Conservation (phyloP, 2,113 vertebrate species). For the Salminus brasiliensis region DNA sequence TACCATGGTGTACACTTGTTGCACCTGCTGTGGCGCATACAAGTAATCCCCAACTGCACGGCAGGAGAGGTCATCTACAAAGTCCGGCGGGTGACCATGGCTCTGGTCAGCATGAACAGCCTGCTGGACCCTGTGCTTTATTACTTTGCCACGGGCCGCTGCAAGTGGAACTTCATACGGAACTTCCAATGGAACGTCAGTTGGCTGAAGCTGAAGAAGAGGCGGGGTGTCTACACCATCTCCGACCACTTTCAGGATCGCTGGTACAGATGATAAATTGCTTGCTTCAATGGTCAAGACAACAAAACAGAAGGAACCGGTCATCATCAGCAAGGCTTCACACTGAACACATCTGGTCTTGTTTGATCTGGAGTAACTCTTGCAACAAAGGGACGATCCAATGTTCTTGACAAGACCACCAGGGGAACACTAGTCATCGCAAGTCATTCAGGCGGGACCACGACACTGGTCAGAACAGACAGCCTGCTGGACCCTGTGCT, state of each 20-base stretch:
- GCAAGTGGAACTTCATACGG: constrained; percentile 57
- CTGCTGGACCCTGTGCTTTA: constrained; percentile 84
- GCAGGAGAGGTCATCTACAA: constrained; percentile 48
- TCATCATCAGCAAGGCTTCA: background rate
- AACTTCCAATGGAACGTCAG: constrained; percentile 52
- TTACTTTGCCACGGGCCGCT: constrained; percentile 74
- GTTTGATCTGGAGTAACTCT: background rate
- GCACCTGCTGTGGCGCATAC: constrained; percentile 65
- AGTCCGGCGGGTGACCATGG: constrained; percentile 71
- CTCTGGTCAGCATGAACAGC: constrained; percentile 76
- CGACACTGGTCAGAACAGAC: too few relatives aligned
- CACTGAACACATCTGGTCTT: background rate
- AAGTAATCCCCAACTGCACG: constrained; percentile 49
- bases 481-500: too few relatives aligned
- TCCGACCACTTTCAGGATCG: background rate
- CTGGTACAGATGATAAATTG: background rate
- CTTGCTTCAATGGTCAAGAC: background rate
- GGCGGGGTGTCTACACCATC: constrained; percentile 65
- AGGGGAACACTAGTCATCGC: too few relatives aligned
- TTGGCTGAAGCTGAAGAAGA: constrained; percentile 46
- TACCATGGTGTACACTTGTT: constrained; percentile 75
- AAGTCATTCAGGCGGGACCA: too few relatives aligned
- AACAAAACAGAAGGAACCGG: background rate
- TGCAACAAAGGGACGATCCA: background rate
- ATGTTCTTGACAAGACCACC: too few relatives aligned